Evolutionary conservation across 2,888 invertebrate species (phyloP).

Genomic region (Tolmerus cingulatus): DNA sequence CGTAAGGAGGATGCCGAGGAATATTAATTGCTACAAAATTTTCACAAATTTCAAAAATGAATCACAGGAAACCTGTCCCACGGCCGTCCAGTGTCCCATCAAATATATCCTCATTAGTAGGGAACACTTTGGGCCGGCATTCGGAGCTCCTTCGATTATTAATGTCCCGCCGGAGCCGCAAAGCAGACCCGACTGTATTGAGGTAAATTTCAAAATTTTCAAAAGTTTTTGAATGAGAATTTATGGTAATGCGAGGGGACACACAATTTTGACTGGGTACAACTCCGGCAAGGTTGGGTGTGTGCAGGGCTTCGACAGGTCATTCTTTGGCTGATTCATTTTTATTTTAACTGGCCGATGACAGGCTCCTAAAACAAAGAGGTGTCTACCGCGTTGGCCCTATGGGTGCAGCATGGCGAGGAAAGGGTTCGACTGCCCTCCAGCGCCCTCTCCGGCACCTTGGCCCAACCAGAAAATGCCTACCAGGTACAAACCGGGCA

Average conservation of each 20-base stretch:
- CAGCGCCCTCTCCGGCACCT: background rate
- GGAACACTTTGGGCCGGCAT: background rate
- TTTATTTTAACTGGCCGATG: slow-evolving; percentile 43
- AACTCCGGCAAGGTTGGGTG: background rate
- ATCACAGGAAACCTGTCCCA: background rate
- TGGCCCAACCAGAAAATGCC: background rate
- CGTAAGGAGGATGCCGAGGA: background rate
- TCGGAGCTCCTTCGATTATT: background rate
- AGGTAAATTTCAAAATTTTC: slow-evolving; percentile 29
- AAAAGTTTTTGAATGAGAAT: slow-evolving; percentile 27
- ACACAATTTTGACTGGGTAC: slow-evolving; percentile 37
- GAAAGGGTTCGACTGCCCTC: background rate
- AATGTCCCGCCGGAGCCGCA: background rate
- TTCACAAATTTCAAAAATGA: background rate
- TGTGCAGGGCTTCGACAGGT: slow-evolving; percentile 30
- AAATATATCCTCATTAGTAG: slow-evolving; percentile 31
- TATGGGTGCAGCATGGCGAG: background rate
- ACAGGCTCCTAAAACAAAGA: slow-evolving; percentile 46
- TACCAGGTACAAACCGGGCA: slow-evolving; percentile 8
- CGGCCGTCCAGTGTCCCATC: background rate
- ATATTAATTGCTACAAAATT: background rate
- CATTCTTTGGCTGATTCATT: slow-evolving; percentile 45
- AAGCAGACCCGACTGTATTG: background rate
- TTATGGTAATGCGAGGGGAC: slow-evolving; percentile 28
- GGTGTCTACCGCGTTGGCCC: background rate